phyloP scores from a whole-genome alignment of 2,797 vertebrate species.

The Intellagama lesueurii region DNA sequence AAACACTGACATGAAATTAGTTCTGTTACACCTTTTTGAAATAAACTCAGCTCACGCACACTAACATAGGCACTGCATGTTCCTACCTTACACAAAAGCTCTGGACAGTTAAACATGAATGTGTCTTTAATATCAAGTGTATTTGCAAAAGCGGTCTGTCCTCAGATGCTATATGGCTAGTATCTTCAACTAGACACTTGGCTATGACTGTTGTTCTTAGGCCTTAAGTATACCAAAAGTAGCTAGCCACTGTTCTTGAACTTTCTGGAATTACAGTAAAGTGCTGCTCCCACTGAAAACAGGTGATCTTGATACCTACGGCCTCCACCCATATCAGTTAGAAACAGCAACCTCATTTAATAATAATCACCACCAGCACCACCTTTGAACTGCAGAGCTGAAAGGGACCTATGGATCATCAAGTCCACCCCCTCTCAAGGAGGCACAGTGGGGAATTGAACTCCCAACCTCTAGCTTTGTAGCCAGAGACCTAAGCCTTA shows the following conservation, averaged over 20 bases:
- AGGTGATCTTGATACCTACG: neutral
- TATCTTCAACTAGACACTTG: neutral
- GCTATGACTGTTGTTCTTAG: too few relatives aligned
- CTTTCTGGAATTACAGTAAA: neutral
- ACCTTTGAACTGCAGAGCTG: too few relatives aligned
- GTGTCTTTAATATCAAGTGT: neutral
- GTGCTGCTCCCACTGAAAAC: neutral
- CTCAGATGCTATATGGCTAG: neutral
- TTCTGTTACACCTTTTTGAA: neutral
- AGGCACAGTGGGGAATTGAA: too few relatives aligned
- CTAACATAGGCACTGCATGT: neutral
- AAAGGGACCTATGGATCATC: too few relatives aligned
- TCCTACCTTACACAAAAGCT: neutral
- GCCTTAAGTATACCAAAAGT: neutral
- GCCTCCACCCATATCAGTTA: neutral
- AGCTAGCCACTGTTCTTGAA: too few relatives aligned
- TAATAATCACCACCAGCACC: neutral
- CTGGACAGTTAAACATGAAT: neutral
- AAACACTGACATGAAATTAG: neutral
- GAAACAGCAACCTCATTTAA: neutral
- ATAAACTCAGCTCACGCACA: neutral
- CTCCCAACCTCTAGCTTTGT: too few relatives aligned
- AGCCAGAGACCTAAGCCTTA: neutral
- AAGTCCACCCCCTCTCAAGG: too few relatives aligned
- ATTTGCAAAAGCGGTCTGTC: neutral